Conservation (phyloP, 2,113 vertebrate species). For the Antechinus stuartii region DNA sequence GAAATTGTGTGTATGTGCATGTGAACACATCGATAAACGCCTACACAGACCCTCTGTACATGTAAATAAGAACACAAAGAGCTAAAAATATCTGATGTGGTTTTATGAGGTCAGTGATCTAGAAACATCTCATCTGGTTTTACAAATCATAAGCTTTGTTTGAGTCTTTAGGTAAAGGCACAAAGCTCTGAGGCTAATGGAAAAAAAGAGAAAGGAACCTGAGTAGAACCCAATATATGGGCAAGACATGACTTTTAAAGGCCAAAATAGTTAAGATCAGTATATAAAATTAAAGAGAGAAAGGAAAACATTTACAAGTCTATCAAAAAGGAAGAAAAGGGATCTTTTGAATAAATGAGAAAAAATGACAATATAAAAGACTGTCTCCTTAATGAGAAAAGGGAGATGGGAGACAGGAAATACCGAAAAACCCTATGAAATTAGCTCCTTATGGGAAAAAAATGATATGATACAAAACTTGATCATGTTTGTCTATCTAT, state of each 20-base stretch:
- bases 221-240: background rate
- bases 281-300: background rate
- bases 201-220: background rate
- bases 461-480: background rate
- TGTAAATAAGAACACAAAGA: background rate
- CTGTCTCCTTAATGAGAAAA: background rate
- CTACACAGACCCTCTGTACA: background rate
- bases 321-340: background rate
- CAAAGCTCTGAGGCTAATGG: background rate
- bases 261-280: background rate
- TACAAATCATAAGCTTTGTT: background rate
- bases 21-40: background rate
- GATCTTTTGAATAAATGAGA: background rate
- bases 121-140: background rate
- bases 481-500: background rate
- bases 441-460: background rate
- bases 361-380: background rate
- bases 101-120: background rate
- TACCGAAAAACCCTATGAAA: background rate
- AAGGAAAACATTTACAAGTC: background rate
- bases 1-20: background rate
- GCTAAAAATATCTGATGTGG: background rate
- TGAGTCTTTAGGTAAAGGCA: background rate
- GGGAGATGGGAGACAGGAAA: background rate
- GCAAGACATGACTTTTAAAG: background rate